Conservation (phyloP, 2,113 vertebrate species). For the Rhabdomys dilectus region DNA sequence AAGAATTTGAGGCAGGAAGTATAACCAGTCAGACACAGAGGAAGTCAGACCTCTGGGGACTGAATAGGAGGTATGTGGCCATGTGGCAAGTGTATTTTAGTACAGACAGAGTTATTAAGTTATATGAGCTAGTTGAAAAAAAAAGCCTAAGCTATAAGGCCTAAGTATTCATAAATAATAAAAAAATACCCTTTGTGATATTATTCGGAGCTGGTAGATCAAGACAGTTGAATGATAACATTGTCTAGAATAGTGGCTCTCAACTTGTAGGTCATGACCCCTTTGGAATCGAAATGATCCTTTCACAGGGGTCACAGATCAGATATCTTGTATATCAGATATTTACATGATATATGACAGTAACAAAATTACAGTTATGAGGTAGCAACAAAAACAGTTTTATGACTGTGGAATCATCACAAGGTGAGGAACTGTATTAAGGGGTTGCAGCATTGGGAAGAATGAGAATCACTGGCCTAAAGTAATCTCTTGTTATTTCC, state of each 20-base stretch:
- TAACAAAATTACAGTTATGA: neutral
- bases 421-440: neutral
- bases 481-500: neutral
- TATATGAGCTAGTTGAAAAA: too few species aligned
- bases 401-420: neutral
- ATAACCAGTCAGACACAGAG: too few species aligned
- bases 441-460: neutral
- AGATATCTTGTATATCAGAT: neutral
- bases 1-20: too few species aligned
- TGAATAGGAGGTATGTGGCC: too few species aligned
- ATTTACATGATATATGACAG: neutral
- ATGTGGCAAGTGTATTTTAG: too few species aligned
- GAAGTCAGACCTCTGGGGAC: too few species aligned
- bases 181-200: too few species aligned
- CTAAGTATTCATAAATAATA: too few species aligned
- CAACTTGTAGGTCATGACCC: neutral
- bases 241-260: neutral
- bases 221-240: too few species aligned
- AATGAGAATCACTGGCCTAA: neutral
- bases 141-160: too few species aligned
- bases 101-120: too few species aligned
- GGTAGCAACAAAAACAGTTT: neutral
- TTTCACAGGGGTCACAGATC: neutral
- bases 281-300: neutral
- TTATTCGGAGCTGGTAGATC: too few species aligned